phyloP scores from a whole-genome alignment of 2,797 vertebrate species.

The Alectoris magna region DNA sequence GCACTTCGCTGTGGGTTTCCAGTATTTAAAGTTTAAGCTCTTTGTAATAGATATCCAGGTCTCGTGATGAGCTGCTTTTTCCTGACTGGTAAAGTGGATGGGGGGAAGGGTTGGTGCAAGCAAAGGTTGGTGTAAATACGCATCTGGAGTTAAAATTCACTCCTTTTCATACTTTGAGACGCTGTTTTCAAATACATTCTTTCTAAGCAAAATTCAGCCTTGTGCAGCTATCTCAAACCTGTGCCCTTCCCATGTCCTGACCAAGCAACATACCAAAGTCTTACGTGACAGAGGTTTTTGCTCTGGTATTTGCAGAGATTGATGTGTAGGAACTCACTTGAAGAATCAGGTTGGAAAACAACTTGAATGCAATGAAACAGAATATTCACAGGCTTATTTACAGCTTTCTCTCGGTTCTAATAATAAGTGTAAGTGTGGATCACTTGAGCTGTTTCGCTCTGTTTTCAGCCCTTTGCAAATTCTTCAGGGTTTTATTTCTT shows the following conservation, averaged over 20 bases:
- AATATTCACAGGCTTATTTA: conserved; percentile 45
- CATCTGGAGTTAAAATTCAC: neutral
- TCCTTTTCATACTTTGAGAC: neutral
- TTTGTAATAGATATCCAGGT: conserved; percentile 1
- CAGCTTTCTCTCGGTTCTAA: conserved; percentile 60
- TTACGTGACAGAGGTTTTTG: neutral
- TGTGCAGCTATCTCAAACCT: neutral
- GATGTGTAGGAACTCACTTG: conserved; percentile 7
- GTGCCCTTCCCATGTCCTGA: neutral
- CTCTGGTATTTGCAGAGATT: neutral
- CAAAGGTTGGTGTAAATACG: neutral
- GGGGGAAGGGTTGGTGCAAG: neutral
- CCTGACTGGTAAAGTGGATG: neutral
- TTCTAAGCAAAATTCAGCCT: neutral
- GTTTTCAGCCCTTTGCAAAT: neutral
- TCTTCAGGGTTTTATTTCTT: neutral
- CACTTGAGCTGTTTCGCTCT: neutral
- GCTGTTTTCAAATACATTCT: neutral
- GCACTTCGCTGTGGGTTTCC: conserved; percentile 21
- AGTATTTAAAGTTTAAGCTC: conserved; percentile 18
- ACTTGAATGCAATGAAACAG: neutral
- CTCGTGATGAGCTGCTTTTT: neutral
- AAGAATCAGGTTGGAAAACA: neutral
- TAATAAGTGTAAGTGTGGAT: conserved; percentile 52
- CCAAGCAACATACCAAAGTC: neutral